Percentiles rank a stretch among this genome's conserved stretches.
These are phyloP conservation scores for Spongilla lacustris DNA, from an alignment of 37 sponge, comb jelly and placozoan species.

Conservation along the genomic window DNA sequence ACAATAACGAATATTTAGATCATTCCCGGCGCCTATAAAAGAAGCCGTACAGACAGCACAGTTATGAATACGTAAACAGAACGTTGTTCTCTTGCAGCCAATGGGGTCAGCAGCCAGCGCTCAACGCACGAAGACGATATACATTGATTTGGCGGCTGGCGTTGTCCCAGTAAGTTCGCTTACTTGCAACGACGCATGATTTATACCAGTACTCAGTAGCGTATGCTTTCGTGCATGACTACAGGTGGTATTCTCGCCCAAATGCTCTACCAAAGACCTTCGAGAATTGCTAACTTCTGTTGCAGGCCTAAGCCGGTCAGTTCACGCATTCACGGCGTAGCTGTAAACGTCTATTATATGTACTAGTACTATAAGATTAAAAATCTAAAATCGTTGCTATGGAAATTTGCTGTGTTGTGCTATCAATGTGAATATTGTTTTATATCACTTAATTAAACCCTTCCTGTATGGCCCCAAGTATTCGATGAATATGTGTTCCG, in stretches of 20 bases:
- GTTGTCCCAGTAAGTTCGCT: slow-evolving; percentile 3
- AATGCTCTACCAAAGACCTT: slow-evolving; percentile 47
- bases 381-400: background rate
- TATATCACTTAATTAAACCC: too few species aligned
- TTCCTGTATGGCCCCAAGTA: background rate
- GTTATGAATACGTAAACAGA: background rate
- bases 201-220: background rate
- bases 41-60: background rate
- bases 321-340: background rate
- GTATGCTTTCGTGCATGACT: background rate
- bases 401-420: background rate
- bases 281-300: slow-evolving; percentile 55
- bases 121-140: slow-evolving; percentile 18
- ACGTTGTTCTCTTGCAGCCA: background rate
- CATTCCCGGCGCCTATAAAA: background rate
- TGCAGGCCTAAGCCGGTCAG: slow-evolving; percentile 62
- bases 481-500: background rate
- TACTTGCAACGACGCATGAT: background rate
- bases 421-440: background rate
- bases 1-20: background rate
- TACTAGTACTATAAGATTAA: too few species aligned
- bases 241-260: slow-evolving; percentile 49
- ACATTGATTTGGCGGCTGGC: background rate
- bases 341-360: background rate
- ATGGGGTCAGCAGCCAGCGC: slow-evolving; percentile 34